phyloP scores from a whole-genome alignment of 2,113 vertebrate genomes.

The Pseudonaja textilis region DNA sequence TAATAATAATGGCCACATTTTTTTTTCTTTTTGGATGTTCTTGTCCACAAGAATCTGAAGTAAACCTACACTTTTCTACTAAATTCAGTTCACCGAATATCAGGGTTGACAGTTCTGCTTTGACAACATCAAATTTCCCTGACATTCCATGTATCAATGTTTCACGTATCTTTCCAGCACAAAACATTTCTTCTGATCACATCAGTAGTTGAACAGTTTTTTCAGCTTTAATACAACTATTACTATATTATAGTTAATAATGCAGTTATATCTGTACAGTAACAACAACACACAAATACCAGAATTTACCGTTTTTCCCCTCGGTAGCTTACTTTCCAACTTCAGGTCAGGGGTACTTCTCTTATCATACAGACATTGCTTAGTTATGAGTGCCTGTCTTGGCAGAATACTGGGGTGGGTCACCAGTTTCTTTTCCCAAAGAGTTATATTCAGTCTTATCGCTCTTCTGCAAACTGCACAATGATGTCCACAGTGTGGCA shows the following conservation, averaged over 20 bases:
- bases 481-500: neutral
- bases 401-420: neutral
- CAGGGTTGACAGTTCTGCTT: neutral
- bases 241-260: neutral
- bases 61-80: neutral
- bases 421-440: neutral
- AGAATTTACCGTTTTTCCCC: neutral
- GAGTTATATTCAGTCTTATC: neutral
- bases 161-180: neutral
- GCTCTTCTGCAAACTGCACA: neutral
- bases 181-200: neutral
- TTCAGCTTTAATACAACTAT: neutral
- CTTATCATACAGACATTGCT: neutral
- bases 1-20: neutral
- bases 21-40: neutral
- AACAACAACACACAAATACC: neutral
- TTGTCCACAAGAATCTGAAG: neutral
- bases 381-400: neutral
- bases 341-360: neutral
- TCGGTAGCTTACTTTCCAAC: neutral
- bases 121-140: neutral
- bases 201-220: neutral
- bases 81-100: neutral
- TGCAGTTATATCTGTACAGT: neutral
- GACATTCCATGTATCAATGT: neutral